These are phyloP conservation scores for Antrozous pallidus DNA, from an alignment of 2,797 vertebrate species.

Conservation along the genomic window DNA sequence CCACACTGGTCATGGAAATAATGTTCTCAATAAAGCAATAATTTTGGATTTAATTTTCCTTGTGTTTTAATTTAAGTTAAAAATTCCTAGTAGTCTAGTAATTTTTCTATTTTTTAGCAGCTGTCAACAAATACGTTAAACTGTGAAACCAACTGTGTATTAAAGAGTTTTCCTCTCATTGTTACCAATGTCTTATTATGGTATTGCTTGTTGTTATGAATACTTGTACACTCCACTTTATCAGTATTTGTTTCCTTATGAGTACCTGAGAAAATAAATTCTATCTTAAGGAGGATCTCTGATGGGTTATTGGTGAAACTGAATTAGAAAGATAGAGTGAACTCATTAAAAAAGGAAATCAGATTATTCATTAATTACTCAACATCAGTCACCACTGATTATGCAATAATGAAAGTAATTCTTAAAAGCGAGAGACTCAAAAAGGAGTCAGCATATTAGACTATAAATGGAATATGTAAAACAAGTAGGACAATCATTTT, in stretches of 20 bases:
- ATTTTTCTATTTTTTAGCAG: neutral
- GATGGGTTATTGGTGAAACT: slow-evolving; percentile 57
- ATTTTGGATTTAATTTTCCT: slow-evolving; percentile 22
- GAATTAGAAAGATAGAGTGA: slow-evolving; percentile 62
- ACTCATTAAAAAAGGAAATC: slow-evolving; percentile 68
- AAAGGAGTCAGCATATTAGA: slow-evolving; percentile 45
- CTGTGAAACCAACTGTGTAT: neutral
- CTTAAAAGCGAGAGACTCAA: slow-evolving; percentile 47
- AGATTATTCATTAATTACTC: slow-evolving; percentile 70
- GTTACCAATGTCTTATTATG: neutral
- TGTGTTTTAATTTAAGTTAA: neutral
- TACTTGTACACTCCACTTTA: neutral
- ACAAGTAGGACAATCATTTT: slow-evolving; percentile 5
- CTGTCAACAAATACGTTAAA: neutral
- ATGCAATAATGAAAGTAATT: slow-evolving; percentile 66
- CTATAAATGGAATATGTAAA: slow-evolving; percentile 30
- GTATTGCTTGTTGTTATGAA: neutral
- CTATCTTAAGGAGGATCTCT: slow-evolving; percentile 33
- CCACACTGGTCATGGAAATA: neutral
- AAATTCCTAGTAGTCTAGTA: neutral
- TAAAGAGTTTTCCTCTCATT: neutral
- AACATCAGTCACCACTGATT: slow-evolving; percentile 54
- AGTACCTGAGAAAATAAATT: slow-evolving; percentile 23
- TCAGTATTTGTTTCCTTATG: neutral
- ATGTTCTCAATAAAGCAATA: slow-evolving; percentile 8